These are phyloP conservation scores for Ophiodon elongatus DNA, from an alignment of 2,113 vertebrate genomes.

Conservation along the genomic window DNA sequence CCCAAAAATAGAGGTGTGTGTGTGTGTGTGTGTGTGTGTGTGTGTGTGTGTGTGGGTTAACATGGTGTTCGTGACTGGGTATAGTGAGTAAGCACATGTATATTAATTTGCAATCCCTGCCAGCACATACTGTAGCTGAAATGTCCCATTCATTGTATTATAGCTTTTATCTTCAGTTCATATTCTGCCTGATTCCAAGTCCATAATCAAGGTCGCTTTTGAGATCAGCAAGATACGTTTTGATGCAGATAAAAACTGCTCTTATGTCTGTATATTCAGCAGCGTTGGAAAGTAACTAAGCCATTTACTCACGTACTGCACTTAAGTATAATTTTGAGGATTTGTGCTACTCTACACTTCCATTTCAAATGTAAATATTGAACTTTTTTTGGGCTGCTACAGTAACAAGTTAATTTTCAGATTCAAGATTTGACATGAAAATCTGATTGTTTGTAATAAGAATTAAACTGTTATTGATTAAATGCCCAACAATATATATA, in stretches of 20 bases:
- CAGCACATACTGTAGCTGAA: slow-evolving; percentile 10
- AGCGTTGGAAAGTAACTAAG: background rate
- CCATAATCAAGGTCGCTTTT: background rate
- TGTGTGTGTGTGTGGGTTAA: slow-evolving; percentile 32
- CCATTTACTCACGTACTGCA: background rate
- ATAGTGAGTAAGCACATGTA: slow-evolving; percentile 49
- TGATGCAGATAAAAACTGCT: slow-evolving; percentile 3
- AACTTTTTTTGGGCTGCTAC: background rate
- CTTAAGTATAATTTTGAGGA: background rate
- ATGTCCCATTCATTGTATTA: slow-evolving; percentile 28
- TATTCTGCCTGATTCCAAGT: background rate
- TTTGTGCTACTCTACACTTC: background rate
- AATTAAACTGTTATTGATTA: background rate
- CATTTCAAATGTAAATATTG: background rate
- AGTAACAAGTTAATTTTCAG: background rate
- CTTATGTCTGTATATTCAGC: background rate
- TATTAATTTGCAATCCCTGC: slow-evolving; percentile 34
- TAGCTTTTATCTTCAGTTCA: background rate
- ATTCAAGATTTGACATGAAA: background rate
- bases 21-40: too few relatives aligned
- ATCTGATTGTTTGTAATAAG: background rate
- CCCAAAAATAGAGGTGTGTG: slow-evolving; percentile 69
- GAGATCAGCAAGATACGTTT: slow-evolving; percentile 3
- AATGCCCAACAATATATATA: background rate
- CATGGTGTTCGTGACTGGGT: slow-evolving; percentile 55